Evolutionary conservation across 2,888 invertebrate species (phyloP).

Genomic region (Diachrysia chrysitis): DNA sequence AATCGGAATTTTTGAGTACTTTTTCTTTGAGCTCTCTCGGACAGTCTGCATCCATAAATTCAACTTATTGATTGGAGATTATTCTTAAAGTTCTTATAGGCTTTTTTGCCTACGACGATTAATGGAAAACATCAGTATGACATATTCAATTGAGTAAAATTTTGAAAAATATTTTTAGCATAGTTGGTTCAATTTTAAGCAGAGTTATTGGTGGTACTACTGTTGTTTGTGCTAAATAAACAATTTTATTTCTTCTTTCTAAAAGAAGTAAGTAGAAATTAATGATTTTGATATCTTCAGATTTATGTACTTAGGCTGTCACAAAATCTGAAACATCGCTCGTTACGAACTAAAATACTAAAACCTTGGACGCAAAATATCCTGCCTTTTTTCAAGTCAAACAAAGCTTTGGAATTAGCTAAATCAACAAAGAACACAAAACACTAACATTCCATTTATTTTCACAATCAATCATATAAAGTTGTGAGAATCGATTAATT

Average conservation of each 20-base stretch:
- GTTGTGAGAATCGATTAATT: slow-evolving; percentile 22
- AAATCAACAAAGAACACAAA: neutral
- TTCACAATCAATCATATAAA: slow-evolving; percentile 17
- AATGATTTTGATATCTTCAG: neutral
- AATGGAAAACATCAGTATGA: slow-evolving; percentile 10
- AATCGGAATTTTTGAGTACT: slow-evolving; percentile 29
- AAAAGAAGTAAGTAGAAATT: too few species aligned
- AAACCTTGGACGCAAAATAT: neutral
- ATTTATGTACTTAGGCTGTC: neutral
- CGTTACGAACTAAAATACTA: neutral
- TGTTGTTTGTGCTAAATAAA: too few species aligned
- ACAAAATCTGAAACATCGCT: neutral
- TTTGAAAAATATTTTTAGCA: too few species aligned
- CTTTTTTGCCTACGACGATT: too few species aligned
- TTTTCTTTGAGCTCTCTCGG: neutral
- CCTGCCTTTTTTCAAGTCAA: neutral
- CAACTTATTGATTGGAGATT: slow-evolving; percentile 17
- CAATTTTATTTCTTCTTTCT: too few species aligned
- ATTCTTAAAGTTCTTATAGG: too few species aligned
- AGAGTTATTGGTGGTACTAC: too few species aligned
- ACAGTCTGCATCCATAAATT: slow-evolving; percentile 28
- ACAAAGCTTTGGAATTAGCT: neutral
- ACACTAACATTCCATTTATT: slow-evolving; percentile 7
- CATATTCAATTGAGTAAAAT: slow-evolving; percentile 11
- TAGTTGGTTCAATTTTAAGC: too few species aligned